These are phyloP conservation scores for Scelioninae gen. 1 DNA, from an alignment of 2,888 invertebrate genomes.

Conservation along the genomic window DNA sequence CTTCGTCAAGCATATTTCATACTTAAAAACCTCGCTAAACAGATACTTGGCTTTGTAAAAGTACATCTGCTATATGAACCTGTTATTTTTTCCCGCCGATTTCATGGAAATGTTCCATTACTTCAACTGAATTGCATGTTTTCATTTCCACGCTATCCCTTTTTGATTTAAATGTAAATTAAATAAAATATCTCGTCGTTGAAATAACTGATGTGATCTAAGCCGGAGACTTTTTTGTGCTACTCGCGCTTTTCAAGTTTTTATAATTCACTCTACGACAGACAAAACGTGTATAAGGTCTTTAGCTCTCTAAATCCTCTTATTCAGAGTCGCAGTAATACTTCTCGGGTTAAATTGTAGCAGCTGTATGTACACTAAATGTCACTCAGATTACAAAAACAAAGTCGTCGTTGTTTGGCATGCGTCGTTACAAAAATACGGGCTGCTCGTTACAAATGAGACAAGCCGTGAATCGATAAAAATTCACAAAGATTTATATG, in stretches of 20 bases:
- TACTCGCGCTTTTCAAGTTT: slow-evolving; percentile 26
- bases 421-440: slow-evolving; percentile 12
- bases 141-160: not conserved
- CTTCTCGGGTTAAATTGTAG: slow-evolving; percentile 51
- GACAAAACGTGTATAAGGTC: slow-evolving; percentile 30
- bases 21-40: slow-evolving; percentile 23
- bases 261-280: slow-evolving; percentile 25
- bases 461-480: slow-evolving; percentile 18
- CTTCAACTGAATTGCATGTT: slow-evolving; percentile 2
- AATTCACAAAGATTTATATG: slow-evolving; percentile 27
- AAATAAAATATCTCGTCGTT: not conserved
- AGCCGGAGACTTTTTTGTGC: slow-evolving; percentile 3
- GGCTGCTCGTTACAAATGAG: slow-evolving; percentile 9
- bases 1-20: not conserved
- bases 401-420: slow-evolving; percentile 12
- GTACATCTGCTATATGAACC: not conserved
- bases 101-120: slow-evolving; percentile 33
- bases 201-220: slow-evolving; percentile 1
- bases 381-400: slow-evolving; percentile 46
- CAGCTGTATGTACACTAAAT: slow-evolving; percentile 54
- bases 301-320: slow-evolving; percentile 53
- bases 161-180: slow-evolving; percentile 20
- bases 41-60: slow-evolving; percentile 4
- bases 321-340: slow-evolving; percentile 45
- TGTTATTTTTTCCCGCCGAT: slow-evolving; percentile 10